phyloP scores from a whole-genome alignment of 2,888 invertebrate genomes.

The Aplocera efformata region DNA sequence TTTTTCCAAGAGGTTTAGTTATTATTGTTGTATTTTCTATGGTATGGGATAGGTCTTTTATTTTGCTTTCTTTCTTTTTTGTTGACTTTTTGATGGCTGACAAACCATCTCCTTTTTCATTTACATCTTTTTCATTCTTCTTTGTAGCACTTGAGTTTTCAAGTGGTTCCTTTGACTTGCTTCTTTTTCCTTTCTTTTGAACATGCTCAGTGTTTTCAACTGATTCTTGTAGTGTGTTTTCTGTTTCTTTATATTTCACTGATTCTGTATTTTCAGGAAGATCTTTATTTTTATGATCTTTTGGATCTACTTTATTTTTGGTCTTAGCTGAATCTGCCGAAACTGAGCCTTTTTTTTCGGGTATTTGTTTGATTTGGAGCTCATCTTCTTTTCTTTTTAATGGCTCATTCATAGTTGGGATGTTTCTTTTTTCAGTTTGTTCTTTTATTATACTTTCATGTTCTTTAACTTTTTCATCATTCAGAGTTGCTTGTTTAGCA shows the following conservation, averaged over 20 bases:
- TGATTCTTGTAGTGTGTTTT: too few species aligned
- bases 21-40: neutral
- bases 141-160: neutral
- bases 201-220: neutral
- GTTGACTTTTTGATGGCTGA: conserved; percentile 6
- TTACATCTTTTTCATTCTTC: neutral
- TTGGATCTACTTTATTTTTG: too few species aligned
- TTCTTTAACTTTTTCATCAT: too few species aligned
- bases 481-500: too few species aligned
- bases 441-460: too few species aligned
- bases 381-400: neutral
- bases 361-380: neutral
- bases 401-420: neutral
- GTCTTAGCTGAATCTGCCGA: too few species aligned
- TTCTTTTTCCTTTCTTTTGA: conserved; percentile 13
- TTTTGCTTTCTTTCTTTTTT: conserved; percentile 14
- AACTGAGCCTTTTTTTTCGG: neutral
- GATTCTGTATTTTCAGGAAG: neutral
- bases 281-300: conserved; percentile 2
- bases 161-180: conserved; percentile 15
- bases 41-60: conserved; percentile 2
- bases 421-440: neutral
- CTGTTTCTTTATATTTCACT: neutral
- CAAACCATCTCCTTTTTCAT: conserved; percentile 28
- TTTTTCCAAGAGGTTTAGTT: conserved; percentile 6